A percentile compares a stretch with the other conserved stretches of the same genome.
Conservation (phyloP, 2,888 invertebrate genomes). For the Catocala fraxini region DNA sequence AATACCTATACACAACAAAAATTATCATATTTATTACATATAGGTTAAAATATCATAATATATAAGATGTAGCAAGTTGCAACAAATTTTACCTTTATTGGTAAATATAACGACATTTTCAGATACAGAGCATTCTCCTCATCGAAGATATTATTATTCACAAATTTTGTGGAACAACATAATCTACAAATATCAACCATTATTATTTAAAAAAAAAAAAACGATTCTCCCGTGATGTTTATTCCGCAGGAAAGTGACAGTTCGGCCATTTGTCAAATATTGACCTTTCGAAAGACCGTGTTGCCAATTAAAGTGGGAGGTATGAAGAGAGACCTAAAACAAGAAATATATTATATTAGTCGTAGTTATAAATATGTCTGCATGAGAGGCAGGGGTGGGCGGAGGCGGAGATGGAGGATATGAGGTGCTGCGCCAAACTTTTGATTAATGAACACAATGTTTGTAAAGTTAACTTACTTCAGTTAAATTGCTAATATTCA, state of each 20-base stretch:
- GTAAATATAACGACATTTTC: constrained; percentile 91
- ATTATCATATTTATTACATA: constrained; percentile 31
- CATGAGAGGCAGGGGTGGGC: constrained; percentile 62
- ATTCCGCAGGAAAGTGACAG: constrained; percentile 71
- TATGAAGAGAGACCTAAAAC: constrained; percentile 72
- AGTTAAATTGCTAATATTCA: constrained; percentile 79
- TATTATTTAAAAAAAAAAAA: constrained; percentile 55
- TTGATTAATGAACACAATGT: constrained; percentile 86
- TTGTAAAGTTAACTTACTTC: constrained; percentile 82
- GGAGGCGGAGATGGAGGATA: constrained; percentile 73
- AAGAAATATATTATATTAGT: constrained; percentile 38
- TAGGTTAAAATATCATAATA: constrained; percentile 54
- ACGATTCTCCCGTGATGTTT: constrained; percentile 63
- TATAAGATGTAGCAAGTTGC: constrained; percentile 29
- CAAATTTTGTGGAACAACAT: constrained; percentile 83
- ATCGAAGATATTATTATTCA: constrained; percentile 91
- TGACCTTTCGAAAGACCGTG: constrained; percentile 66
- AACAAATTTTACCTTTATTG: constrained; percentile 89
- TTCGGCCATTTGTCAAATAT: constrained; percentile 80
- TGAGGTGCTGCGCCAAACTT: constrained; percentile 85
- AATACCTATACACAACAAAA: constrained; percentile 84
- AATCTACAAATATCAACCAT: constrained; percentile 82
- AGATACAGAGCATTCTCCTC: constrained; percentile 90
- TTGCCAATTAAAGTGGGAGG: constrained; percentile 62
- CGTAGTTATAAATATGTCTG: constrained; percentile 46